Evolutionary conservation across 2,797 vertebrate genomes (phyloP).

Genomic region (Microchirus variegatus): DNA sequence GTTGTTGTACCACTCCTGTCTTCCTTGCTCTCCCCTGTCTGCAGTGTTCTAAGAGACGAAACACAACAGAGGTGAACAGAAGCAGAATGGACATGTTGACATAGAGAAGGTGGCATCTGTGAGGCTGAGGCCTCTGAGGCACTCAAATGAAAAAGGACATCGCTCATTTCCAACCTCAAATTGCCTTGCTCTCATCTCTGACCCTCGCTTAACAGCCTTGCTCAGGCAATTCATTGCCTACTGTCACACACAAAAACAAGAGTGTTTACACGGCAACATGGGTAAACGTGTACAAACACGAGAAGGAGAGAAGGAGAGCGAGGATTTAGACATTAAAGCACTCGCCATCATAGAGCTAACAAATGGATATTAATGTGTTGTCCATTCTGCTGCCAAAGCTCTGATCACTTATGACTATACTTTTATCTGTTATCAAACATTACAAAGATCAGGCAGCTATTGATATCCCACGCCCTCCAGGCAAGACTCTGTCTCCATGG

Average conservation of each 20-base stretch:
- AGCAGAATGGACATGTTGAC: slow-evolving; percentile 53
- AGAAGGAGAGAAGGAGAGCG: not conserved
- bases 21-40: slow-evolving; percentile 6
- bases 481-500: slow-evolving; percentile 62
- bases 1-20: slow-evolving; percentile 20
- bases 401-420: not conserved
- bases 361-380: not conserved
- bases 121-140: slow-evolving; percentile 55
- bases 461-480: slow-evolving; percentile 45
- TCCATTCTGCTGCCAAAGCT: not conserved
- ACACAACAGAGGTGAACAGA: slow-evolving; percentile 28
- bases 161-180: slow-evolving; percentile 85
- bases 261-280: slow-evolving; percentile 45
- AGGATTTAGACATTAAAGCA: not conserved
- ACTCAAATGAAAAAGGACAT: slow-evolving; percentile 83
- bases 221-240: slow-evolving; percentile 44
- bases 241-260: slow-evolving; percentile 45
- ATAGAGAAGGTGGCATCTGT: slow-evolving; percentile 59
- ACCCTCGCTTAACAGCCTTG: slow-evolving; percentile 78
- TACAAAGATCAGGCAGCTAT: slow-evolving; percentile 38
- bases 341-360: not conserved
- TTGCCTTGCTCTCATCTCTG: slow-evolving; percentile 84
- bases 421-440: slow-evolving; percentile 43
- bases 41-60: slow-evolving; percentile 32
- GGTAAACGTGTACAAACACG: slow-evolving; percentile 10